These are phyloP conservation scores for Trichogramma pretiosum DNA, from an alignment of 1,140 invertebrate species.

Conservation along the genomic window DNA sequence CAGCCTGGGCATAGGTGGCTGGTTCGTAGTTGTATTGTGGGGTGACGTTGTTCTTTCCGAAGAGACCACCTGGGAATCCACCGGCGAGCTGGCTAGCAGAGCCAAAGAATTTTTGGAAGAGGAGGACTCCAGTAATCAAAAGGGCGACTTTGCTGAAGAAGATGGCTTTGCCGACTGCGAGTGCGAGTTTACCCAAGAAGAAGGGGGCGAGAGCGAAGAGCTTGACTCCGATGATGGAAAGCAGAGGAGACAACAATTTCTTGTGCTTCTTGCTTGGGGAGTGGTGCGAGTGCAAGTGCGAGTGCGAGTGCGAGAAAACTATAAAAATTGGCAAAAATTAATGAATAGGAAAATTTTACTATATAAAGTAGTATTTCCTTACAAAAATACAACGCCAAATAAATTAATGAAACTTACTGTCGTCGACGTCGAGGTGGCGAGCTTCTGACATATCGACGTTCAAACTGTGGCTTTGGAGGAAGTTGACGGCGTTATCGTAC, in stretches of 20 bases:
- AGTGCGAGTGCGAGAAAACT: no score
- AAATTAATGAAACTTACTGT: no score
- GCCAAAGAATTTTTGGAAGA: slow-evolving; percentile 57
- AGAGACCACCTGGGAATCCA: slow-evolving; percentile 35
- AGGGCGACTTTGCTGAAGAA: no score
- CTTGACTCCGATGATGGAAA: slow-evolving; percentile 57
- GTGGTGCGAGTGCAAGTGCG: no score
- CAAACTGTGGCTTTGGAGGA: slow-evolving; percentile 52
- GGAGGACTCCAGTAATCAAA: no score
- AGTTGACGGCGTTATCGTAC: slow-evolving; percentile 46
- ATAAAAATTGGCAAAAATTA: no score
- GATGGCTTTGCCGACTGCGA: slow-evolving; percentile 64
- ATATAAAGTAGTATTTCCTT: no score
- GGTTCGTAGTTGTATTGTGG: slow-evolving; percentile 21
- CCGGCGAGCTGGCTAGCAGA: slow-evolving; percentile 37
- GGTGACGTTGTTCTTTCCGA: slow-evolving; percentile 26
- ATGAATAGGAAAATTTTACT: no score
- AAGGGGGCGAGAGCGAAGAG: slow-evolving; percentile 58
- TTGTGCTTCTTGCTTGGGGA: no score
- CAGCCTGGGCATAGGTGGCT: slow-evolving; percentile 41
- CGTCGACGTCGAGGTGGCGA: no score
- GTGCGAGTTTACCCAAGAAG: slow-evolving; percentile 55
- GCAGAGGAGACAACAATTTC: slow-evolving; percentile 60
- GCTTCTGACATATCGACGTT: slow-evolving; percentile 50
- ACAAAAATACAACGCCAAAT: no score